Conservation (phyloP, 2,113 vertebrate species). For the Panthera uncia region DNA sequence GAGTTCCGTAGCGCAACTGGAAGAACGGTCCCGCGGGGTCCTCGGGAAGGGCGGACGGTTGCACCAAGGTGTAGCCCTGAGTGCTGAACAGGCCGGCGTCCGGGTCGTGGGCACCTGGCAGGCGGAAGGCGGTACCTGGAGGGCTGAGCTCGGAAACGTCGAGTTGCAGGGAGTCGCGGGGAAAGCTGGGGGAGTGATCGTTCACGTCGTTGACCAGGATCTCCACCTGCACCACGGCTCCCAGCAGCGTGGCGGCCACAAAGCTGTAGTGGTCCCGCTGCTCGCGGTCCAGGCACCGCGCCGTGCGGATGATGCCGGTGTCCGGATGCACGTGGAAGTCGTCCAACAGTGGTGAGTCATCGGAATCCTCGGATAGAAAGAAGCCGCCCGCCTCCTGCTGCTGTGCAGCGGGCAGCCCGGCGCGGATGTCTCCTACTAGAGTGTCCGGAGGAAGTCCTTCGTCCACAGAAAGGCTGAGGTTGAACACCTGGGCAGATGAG, state of each 20-base stretch:
- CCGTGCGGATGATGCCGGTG: slow-evolving; percentile 93
- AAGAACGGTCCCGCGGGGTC: slow-evolving; percentile 68
- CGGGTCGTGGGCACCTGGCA: slow-evolving; percentile 89
- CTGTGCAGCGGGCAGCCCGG: slow-evolving; percentile 82
- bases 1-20: slow-evolving; percentile 74
- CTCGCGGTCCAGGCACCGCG: slow-evolving; percentile 91
- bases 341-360: slow-evolving; percentile 91
- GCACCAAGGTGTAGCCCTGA: slow-evolving; percentile 89
- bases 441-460: slow-evolving; percentile 91
- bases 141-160: slow-evolving; percentile 91
- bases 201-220: slow-evolving; percentile 92
- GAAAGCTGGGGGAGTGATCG: slow-evolving; percentile 91
- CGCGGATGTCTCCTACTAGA: slow-evolving; percentile 91
- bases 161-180: slow-evolving; percentile 81
- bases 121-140: slow-evolving; percentile 87
- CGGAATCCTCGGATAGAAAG: slow-evolving; percentile 92
- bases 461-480: slow-evolving; percentile 89
- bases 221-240: slow-evolving; percentile 91
- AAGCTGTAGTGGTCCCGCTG: slow-evolving; percentile 90
- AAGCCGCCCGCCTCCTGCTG: slow-evolving; percentile 85
- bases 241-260: slow-evolving; percentile 91
- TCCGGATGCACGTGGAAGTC: slow-evolving; percentile 92
- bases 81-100: slow-evolving; percentile 89
- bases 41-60: neutral
- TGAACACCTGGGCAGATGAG: slow-evolving; percentile 86